Conservation (phyloP, 1,140 invertebrate genomes). For the Pantala flavescens region DNA sequence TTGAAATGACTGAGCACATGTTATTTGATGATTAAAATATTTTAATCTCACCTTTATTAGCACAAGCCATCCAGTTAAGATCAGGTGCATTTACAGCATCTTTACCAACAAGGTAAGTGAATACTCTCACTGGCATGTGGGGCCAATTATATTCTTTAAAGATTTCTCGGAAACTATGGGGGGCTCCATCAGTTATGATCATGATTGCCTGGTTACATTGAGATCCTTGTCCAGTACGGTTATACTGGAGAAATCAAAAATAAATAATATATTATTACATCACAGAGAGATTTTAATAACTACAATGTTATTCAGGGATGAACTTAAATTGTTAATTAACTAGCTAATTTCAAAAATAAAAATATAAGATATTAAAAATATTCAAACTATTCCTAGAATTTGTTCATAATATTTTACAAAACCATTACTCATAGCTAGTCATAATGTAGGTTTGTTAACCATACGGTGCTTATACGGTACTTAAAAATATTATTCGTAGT, state of each 20-base stretch:
- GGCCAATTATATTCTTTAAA: conserved; percentile 84
- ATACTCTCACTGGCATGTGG: conserved; percentile 84
- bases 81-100: conserved; percentile 77
- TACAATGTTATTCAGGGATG: not conserved
- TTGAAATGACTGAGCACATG: too few species aligned
- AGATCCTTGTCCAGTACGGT: conserved; percentile 65
- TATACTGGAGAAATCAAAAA: conserved; percentile 47
- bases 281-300: conserved; percentile 10
- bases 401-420: too few species aligned
- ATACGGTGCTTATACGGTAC: too few species aligned
- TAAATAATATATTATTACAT: conserved; percentile 5
- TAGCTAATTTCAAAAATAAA: too few species aligned
- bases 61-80: conserved; percentile 88
- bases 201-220: conserved; percentile 98
- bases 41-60: conserved; percentile 72
- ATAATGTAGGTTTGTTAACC: too few species aligned
- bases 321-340: too few species aligned
- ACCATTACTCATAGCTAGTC: too few species aligned
- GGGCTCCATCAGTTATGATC: conserved; percentile 87
- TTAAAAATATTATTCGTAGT: too few species aligned
- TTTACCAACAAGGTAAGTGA: conserved; percentile 90
- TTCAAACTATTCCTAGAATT: too few species aligned
- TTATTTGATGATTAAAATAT: too few species aligned
- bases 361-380: too few species aligned
- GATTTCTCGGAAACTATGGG: conserved; percentile 59